A percentile compares a stretch with the other conserved stretches of the same genome.
phyloP scores from a whole-genome alignment of 2,888 invertebrate genomes.

The Melitaea athalia region DNA sequence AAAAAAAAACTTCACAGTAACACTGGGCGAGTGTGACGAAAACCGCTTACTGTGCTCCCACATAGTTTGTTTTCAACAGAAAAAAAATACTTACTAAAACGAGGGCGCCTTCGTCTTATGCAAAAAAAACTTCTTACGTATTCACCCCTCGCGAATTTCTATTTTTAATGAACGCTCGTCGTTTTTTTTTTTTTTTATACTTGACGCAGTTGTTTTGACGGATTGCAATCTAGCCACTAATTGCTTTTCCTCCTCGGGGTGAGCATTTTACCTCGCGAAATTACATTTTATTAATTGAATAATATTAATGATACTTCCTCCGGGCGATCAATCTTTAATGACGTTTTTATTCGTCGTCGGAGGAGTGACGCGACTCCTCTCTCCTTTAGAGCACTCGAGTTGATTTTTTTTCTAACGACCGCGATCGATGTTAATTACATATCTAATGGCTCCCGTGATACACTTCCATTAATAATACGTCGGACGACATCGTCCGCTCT shows the following conservation, averaged over 20 bases:
- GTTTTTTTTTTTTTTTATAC: constrained; percentile 70
- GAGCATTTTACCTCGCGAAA: constrained; percentile 74
- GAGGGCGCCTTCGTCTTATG: constrained; percentile 80
- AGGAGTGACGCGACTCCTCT: constrained; percentile 67
- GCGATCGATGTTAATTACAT: constrained; percentile 78
- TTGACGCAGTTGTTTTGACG: constrained; percentile 81
- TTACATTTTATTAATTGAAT: constrained; percentile 83
- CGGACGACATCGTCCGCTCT: constrained; percentile 71
- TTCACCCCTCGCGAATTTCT: constrained; percentile 80
- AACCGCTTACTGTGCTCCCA: constrained; percentile 79
- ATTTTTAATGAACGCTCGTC: constrained; percentile 79
- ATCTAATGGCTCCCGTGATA: constrained; percentile 82
- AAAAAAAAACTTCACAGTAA: constrained; percentile 76
- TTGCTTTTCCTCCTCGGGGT: constrained; percentile 81
- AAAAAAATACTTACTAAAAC: constrained; percentile 65
- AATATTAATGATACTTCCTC: constrained; percentile 81
- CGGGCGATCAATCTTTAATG: constrained; percentile 80
- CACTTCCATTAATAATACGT: constrained; percentile 80
- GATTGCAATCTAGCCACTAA: constrained; percentile 82
- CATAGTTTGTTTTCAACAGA: constrained; percentile 74
- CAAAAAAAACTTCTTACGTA: constrained; percentile 79
- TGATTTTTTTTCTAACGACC: constrained; percentile 63
- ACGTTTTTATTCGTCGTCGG: constrained; percentile 79
- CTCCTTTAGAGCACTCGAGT: constrained; percentile 54
- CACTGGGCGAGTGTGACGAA: constrained; percentile 77